A percentile compares a stretch with the other conserved stretches of the same genome.
Evolutionary conservation across 2,797 vertebrate genomes (phyloP).

Genomic region (Spea hammondii): DNA sequence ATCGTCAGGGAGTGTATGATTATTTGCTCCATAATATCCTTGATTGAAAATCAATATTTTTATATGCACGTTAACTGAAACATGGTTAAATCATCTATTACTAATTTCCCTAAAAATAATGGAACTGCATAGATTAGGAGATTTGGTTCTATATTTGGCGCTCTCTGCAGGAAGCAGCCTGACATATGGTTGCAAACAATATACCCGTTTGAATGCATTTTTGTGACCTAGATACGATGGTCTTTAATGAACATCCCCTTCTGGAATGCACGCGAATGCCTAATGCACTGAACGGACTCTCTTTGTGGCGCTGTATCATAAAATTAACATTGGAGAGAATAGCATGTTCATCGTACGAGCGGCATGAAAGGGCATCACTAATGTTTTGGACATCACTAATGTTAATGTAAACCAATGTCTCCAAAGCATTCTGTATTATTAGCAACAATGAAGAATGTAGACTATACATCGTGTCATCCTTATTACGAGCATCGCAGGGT

Average conservation of each 20-base stretch:
- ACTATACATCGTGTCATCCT: neutral
- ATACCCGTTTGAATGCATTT: conserved; percentile 14
- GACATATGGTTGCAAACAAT: conserved; percentile 6
- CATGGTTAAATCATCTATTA: conserved; percentile 10
- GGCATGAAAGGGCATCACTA: conserved; percentile 8
- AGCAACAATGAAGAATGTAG: neutral
- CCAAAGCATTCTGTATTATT: neutral
- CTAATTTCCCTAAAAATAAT: conserved; percentile 28
- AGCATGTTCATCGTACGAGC: neutral
- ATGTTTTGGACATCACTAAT: neutral
- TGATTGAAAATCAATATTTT: neutral
- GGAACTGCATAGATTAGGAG: conserved; percentile 24
- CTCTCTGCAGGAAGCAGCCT: conserved; percentile 10
- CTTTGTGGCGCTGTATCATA: neutral
- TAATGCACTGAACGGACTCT: neutral
- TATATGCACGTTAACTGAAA: conserved; percentile 22
- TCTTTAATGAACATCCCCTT: conserved; percentile 23
- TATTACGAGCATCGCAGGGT: neutral
- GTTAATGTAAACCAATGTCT: conserved; percentile 1
- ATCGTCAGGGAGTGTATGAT: too few relatives aligned
- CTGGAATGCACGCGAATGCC: conserved; percentile 5
- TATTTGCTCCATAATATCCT: too few relatives aligned
- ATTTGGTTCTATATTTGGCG: conserved; percentile 29
- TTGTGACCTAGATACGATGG: conserved; percentile 44
- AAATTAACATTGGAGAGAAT: conserved; percentile 13